Evolutionary conservation across 35 echinoderm and acorn worm genomes (phyloP).

Genomic region (Ophioderma brevispina): DNA sequence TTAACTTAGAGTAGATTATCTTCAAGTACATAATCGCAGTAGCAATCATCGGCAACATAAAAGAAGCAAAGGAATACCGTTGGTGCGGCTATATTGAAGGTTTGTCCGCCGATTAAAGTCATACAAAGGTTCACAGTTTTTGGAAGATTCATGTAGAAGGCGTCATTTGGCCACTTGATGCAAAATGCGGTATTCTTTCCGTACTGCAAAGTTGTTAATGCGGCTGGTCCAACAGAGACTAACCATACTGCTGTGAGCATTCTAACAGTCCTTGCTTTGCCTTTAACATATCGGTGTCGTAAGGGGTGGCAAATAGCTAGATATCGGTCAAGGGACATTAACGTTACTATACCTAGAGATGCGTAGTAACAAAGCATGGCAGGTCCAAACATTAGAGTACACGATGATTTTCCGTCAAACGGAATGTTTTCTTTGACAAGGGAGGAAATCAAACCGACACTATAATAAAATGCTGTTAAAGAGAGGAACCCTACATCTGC

Average conservation of each 20-base stretch:
- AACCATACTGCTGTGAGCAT: constrained; percentile 46
- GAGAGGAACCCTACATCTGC: constrained; percentile 47
- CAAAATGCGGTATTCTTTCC: background rate
- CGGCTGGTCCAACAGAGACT: constrained; percentile 9
- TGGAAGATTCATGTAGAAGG: background rate
- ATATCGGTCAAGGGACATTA: constrained; percentile 72
- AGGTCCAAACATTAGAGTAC: constrained; percentile 1
- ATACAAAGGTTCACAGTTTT: background rate
- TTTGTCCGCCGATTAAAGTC: background rate
- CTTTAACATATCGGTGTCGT: constrained; percentile 25
- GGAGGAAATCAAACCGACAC: background rate
- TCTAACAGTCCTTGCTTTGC: constrained; percentile 16
- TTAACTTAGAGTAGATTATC: background rate
- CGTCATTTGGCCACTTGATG: constrained; percentile 39
- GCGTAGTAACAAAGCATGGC: constrained; percentile 47
- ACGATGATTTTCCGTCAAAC: constrained; percentile 2
- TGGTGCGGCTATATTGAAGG: background rate
- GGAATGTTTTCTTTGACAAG: background rate
- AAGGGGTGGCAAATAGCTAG: constrained; percentile 70
- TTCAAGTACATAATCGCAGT: background rate
- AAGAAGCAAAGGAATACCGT: background rate
- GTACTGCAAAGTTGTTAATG: constrained; percentile 32
- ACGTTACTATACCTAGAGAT: constrained; percentile 46
- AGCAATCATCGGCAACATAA: background rate
- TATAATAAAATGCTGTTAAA: constrained; percentile 6